Evolutionary conservation across 1,140 invertebrate species (phyloP).

Genomic region (Drosophila albomicans): DNA sequence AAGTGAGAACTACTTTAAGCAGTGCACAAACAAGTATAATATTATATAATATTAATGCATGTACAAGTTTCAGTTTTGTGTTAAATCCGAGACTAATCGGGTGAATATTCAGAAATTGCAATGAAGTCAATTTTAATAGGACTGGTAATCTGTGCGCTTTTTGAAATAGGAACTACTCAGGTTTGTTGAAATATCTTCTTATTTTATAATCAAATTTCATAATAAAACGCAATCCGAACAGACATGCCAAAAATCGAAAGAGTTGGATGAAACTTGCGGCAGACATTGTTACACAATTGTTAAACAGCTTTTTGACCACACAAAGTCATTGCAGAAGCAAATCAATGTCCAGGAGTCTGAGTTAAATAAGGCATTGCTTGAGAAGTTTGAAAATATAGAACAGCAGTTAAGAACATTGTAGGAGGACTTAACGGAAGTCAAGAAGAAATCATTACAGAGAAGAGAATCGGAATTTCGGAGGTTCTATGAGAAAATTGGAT

Average conservation of each 20-base stretch:
- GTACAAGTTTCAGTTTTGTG: no score
- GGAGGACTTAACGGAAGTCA: background rate
- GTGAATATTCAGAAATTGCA: background rate
- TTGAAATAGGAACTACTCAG: background rate
- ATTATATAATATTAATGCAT: no score
- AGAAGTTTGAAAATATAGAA: background rate
- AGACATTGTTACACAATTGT: background rate
- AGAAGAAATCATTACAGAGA: background rate
- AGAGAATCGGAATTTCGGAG: no score
- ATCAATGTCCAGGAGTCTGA: background rate
- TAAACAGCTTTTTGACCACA: background rate
- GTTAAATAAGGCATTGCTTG: background rate
- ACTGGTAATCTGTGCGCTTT: no score
- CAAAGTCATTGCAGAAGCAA: background rate
- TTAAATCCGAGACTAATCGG: no score
- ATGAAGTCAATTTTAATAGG: background rate
- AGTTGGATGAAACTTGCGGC: background rate
- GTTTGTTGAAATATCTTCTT: background rate
- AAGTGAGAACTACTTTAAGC: no score
- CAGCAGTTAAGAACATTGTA: background rate
- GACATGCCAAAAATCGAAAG: background rate
- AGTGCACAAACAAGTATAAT: no score
- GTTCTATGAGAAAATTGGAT: conserved; percentile 3
- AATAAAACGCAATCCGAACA: background rate
- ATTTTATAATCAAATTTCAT: no score